Evolutionary conservation across 2,888 invertebrate species (phyloP), one percentile per base, ranked within the genome.

Genomic region (Caenorhabditis sp.): DNA sequence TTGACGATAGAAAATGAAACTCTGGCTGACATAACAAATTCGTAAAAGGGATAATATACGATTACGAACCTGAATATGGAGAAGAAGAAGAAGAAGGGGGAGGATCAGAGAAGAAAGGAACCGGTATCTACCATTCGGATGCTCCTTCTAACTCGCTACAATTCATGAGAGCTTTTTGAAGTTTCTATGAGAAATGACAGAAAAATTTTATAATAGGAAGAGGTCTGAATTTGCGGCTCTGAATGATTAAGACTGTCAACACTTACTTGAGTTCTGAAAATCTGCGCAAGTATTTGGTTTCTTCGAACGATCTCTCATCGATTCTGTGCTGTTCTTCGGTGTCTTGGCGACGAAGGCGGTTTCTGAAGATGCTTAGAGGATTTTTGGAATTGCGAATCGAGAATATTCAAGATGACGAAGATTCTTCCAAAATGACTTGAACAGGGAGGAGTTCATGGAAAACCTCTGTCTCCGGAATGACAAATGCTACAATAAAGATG

Each of bases 181-280:
- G 47, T 47, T 47, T 47, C 19, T 26, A 26, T 54, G 26, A 54
- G 24, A 54, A 61, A 22, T 5, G 28, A 10, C 35, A n/a, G 22
- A 74, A 26, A 28, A 24, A 19, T n/a, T n/a, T n/a, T n/a, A n/a
- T n/a, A n/a, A n/a, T n/a, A n/a, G n/a, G n/a, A 49, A n/a, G 14
- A 24, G n/a, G 28, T 35, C 14, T 22, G 16, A 24, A 35, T 49
- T 66, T 41, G n/a, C n/a, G n/a, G n/a, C n/a, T n/a, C n/a, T n/a
- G n/a, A n/a, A n/a, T n/a, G n/a, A n/a, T n/a, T 24, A 41, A 19
- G 16, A 47, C 1, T 4, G 12, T n/a, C 1, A 49, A 35, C n/a
- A 75, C 87, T 77, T 49, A 87, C 87, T 87, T 87, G 70, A 87
- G 80, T 66, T 87, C 87, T 16, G 87, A 87, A 56, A 63, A 87